Base-by-base conservation (phyloP, 2,113 vertebrate genomes). In the Megaleporinus macrocephalus region DNA sequence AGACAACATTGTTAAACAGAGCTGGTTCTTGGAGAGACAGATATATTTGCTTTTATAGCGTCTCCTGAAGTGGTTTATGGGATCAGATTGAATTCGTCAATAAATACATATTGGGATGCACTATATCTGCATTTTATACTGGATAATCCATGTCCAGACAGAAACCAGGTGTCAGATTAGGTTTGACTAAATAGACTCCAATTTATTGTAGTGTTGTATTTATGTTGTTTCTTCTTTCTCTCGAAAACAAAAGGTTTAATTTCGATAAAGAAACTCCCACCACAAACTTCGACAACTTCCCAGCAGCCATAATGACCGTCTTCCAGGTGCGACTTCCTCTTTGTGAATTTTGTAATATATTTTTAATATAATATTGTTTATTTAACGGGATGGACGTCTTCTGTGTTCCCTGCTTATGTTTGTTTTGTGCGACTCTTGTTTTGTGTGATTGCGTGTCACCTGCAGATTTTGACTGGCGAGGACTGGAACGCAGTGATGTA, bases 401-500 rank as follows among this genome's bases (percentile, higher is more conserved):
- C 5, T 14, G 14, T 66, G 51, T 55, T 53, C 13, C 36, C 2
- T 66, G 30, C 16, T 6, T 26, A 2, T 44, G 22, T 71, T 26
- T 74, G 33, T 72, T 41, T 59, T 20, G 24, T 62, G 27, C n/a
- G n/a, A n/a, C n/a, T n/a, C n/a, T n/a, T n/a, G n/a, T n/a, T 78
- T 4, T 53, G 36, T 71, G 29, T 36, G 10, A 44, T 22, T 61
- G 10, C 26, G 16, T n/a, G 3, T 62, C 70, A 29, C 51, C 20
- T 80, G 87, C 85, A 99, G 98, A 97, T 99, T 90, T 94, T 99
- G 89, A 99, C 98, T 0, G 98, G 98, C 0, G 98, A 99, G 51
- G 98, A 99, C 92, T 99, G 98, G 98, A 99, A 99, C 0, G 97
- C 95, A 0, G 98, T 99, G 62, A 99, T 99, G 98, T 99, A 99